Evolutionary conservation across 2,113 vertebrate species (phyloP).

Genomic region (Daubentonia madagascariensis): DNA sequence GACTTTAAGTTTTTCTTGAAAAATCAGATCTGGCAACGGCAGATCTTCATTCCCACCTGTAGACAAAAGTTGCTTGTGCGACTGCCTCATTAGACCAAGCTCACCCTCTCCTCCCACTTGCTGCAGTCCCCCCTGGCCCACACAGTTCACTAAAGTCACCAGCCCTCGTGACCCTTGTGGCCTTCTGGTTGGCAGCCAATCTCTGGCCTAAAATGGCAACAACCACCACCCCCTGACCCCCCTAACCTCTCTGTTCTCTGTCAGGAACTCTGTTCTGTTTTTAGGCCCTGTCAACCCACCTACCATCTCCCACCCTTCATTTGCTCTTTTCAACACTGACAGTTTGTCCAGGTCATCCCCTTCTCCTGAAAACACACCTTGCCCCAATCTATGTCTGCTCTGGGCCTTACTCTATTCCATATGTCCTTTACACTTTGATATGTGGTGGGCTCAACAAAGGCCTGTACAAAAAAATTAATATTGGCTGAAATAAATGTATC

Average conservation of each 20-base stretch:
- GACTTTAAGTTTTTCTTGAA: background rate
- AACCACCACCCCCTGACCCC: rapidly evolving
- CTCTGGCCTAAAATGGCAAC: background rate
- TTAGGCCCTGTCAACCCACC: rapidly evolving
- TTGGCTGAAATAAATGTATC: background rate
- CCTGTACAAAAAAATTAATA: background rate
- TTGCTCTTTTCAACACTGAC: background rate
- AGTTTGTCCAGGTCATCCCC: background rate
- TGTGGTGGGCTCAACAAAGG: background rate
- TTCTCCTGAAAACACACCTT: background rate
- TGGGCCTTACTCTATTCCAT: background rate
- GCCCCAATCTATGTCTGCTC: background rate
- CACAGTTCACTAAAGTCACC: background rate
- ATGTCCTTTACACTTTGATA: background rate
- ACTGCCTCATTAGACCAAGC: too few species aligned
- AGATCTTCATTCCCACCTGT: background rate
- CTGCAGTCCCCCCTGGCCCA: too few species aligned
- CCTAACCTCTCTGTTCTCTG: background rate
- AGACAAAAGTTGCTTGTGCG: background rate
- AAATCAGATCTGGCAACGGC: background rate
- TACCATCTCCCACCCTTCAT: background rate
- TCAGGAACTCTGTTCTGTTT: background rate
- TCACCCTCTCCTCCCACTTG: background rate
- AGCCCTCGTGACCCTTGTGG: too few species aligned
- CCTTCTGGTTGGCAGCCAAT: background rate